Conservation (phyloP, 2,888 invertebrate species). For the Agonopterix arenella region DNA sequence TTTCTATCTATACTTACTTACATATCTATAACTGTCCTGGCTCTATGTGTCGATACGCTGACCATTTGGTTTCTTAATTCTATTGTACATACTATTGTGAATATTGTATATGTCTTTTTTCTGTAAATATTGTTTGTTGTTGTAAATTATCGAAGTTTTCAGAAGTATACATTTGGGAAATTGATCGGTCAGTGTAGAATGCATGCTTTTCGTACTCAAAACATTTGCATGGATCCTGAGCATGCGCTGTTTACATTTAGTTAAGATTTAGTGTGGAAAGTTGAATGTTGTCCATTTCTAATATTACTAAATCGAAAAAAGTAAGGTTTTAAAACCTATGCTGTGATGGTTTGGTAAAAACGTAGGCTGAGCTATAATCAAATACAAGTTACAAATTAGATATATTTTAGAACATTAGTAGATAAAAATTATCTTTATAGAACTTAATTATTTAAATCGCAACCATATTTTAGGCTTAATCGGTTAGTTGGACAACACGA, state of each 20-base stretch:
- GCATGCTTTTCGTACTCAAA: slow-evolving; percentile 5
- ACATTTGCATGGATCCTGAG: slow-evolving; percentile 8
- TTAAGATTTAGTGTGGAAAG: neutral
- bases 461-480: no score
- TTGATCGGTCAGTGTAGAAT: slow-evolving; percentile 10
- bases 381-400: no score
- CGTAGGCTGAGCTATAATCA: no score
- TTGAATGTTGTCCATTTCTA: neutral
- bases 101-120: neutral
- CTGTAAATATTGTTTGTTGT: neutral
- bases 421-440: no score
- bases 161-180: slow-evolving; percentile 1
- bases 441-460: no score
- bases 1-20: slow-evolving; percentile 63
- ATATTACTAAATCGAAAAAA: no score
- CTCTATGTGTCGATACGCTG: slow-evolving; percentile 46
- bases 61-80: slow-evolving; percentile 38
- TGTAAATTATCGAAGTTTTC: neutral
- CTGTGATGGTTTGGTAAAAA: no score
- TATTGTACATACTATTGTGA: neutral
- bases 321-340: no score
- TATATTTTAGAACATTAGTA: no score
- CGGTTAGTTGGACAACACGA: no score
- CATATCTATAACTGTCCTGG: slow-evolving; percentile 44
- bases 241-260: slow-evolving; percentile 4